These are phyloP conservation scores for Tetranychus truncatus DNA, from an alignment of 2,888 invertebrate genomes.

Conservation along the genomic window DNA sequence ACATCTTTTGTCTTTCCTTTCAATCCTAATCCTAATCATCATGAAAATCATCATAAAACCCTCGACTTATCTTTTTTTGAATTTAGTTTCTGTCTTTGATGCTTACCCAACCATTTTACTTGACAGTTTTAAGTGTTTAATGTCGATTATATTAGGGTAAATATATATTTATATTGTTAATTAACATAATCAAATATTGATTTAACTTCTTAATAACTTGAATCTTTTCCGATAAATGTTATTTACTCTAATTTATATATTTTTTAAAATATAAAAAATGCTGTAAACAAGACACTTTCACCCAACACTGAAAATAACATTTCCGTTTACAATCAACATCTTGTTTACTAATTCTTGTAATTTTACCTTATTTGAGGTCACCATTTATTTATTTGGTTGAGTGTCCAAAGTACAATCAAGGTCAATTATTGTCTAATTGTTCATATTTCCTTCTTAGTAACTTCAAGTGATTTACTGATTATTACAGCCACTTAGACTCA, in stretches of 20 bases:
- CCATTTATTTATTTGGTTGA: not conserved
- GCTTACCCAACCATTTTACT: too few relatives aligned
- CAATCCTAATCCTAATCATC: not conserved
- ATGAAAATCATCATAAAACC: not conserved
- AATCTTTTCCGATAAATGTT: not conserved
- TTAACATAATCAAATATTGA: not conserved
- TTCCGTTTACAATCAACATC: not conserved
- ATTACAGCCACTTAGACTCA: not conserved
- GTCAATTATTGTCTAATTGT: not conserved
- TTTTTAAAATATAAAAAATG: not conserved
- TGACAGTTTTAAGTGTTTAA: not conserved
- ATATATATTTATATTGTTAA: not conserved
- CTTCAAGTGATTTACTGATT: not conserved
- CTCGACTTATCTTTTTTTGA: not conserved
- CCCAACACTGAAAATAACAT: not conserved
- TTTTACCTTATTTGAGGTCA: not conserved
- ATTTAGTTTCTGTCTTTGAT: not conserved
- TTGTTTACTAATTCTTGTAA: not conserved
- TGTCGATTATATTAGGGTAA: not conserved
- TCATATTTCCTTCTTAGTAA: too few relatives aligned
- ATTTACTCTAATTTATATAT: not conserved
- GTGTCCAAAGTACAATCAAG: not conserved
- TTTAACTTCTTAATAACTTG: not conserved
- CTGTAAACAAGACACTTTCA: not conserved
- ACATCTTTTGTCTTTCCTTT: too few relatives aligned